Evolutionary conservation across 2,888 invertebrate genomes (phyloP), one percentile per base, ranked within the genome.

Genomic region (Nymphalis urticae): DNA sequence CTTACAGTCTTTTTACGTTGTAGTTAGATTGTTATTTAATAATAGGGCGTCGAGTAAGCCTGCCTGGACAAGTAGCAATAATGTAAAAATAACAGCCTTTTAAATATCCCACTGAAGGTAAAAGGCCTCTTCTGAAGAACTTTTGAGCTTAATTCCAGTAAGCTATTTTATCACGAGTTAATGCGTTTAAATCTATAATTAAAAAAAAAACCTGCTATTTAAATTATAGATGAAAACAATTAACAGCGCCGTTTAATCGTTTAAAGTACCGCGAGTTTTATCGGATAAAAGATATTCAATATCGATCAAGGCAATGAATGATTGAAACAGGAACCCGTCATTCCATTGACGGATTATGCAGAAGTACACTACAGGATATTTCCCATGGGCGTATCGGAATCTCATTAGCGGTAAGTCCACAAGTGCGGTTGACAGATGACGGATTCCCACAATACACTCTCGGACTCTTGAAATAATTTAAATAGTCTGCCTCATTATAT

Each of bases 321-420:
- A 85, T 83, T 83, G 79, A 85, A 77, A 76, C 73, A 76, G 73
- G 78, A 75, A 78, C 77, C 76, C 75, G 77, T 77, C 79, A 77
- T 72, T 76, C 75, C 62, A 62, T 70, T 73, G 80, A 78, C 80
- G 81, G 77, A 82, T 81, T 77, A 82, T 77, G 77, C 72, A 58
- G 63, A 68, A 75, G 78, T 80, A 81, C 88, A 87, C 88, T 89
- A 89, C 80, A 81, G 80, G 77, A 80, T 82, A 92, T 91, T 92
- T 90, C 91, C 91, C 91, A 79, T 77, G 90, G 88, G 91, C 84
- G 80, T 84, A 84, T 84, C 83, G 80, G 81, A 87, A 89, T 89
- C 85, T 87, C 89, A 88, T 91, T 91, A 90, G 83, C 78, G 76
- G 76, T 77, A 82, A 82, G 84, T 86, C 81, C 85, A 81, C 84